Evolutionary conservation across 2,797 vertebrate species (phyloP).

Genomic region (Alcedo quadribrachys): DNA sequence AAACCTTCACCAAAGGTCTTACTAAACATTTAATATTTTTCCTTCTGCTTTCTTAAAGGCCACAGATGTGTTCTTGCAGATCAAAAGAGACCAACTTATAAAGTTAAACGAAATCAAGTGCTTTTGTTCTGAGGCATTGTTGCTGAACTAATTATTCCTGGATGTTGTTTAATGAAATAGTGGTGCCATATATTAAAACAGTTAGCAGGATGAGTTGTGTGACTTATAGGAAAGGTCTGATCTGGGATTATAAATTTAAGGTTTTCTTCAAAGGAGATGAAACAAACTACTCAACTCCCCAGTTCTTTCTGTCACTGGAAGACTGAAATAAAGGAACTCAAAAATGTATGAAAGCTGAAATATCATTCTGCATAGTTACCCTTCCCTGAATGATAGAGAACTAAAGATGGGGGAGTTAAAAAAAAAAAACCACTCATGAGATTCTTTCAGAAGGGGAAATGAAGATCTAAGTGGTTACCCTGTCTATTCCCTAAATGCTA

Average conservation of each 20-base stretch:
- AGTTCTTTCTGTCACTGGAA: slow-evolving; percentile 70
- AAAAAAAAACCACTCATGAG: neutral
- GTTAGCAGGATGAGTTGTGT: slow-evolving; percentile 80
- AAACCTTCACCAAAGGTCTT: slow-evolving; percentile 68
- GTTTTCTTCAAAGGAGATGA: slow-evolving; percentile 81
- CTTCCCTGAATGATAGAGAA: slow-evolving; percentile 37
- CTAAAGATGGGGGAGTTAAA: slow-evolving; percentile 51
- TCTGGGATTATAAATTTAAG: slow-evolving; percentile 79
- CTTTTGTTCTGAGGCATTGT: slow-evolving; percentile 83
- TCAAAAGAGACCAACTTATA: slow-evolving; percentile 83
- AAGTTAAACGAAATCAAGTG: slow-evolving; percentile 81
- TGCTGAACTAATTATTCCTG: slow-evolving; percentile 86
- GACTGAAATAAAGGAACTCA: slow-evolving; percentile 67
- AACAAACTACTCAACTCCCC: slow-evolving; percentile 78
- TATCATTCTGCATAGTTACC: slow-evolving; percentile 64
- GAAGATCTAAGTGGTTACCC: slow-evolving; percentile 29
- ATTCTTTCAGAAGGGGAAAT: slow-evolving; percentile 24
- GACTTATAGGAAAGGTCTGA: slow-evolving; percentile 81
- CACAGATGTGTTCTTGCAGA: slow-evolving; percentile 83
- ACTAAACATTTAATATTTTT: slow-evolving; percentile 78
- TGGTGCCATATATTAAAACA: slow-evolving; percentile 79
- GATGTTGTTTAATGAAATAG: slow-evolving; percentile 85
- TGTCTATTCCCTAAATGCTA: neutral
- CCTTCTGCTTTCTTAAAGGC: slow-evolving; percentile 82
- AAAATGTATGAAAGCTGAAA: slow-evolving; percentile 62